Percentiles rank a stretch among this genome's conserved stretches.
Conservation (phyloP, 2,113 vertebrate species). For the Podarcis cretensis region DNA sequence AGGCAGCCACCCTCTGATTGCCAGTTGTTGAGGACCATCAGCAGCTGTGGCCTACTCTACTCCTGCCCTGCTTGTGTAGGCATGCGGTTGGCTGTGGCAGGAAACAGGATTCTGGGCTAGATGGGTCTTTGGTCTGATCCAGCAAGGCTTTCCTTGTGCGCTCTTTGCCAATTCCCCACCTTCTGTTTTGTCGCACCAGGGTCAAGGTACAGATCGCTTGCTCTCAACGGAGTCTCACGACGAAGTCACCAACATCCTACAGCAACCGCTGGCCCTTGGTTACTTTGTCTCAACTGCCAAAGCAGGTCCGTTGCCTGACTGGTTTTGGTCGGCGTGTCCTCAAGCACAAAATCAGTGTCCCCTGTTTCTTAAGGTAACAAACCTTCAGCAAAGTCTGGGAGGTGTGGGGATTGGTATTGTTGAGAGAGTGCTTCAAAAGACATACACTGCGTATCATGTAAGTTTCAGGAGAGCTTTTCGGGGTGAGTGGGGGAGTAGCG, state of each 20-base stretch:
- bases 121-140: background rate
- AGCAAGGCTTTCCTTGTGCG: background rate
- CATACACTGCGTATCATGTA: rapidly evolving
- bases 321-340: conserved; percentile 99
- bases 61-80: background rate
- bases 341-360: conserved; percentile 99
- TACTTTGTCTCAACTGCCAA: conserved; percentile 99
- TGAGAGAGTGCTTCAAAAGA: background rate
- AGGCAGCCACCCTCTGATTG: background rate
- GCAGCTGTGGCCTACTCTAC: too few species aligned
- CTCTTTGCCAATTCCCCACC: background rate
- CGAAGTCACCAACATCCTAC: conserved; percentile 97
- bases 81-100: background rate
- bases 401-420: background rate
- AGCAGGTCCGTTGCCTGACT: conserved; percentile 98
- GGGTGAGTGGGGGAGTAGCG: background rate
- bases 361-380: conserved; percentile 87
- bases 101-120: background rate
- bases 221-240: conserved; percentile 94
- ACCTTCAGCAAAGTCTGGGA: background rate
- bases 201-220: conserved; percentile 93
- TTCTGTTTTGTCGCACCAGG: conserved; percentile 71
- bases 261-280: conserved; percentile 97
- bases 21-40: background rate
- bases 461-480: background rate